These are phyloP conservation scores for Nasonia giraulti DNA, from an alignment of 1,140 invertebrate species.

Conservation along the genomic window DNA sequence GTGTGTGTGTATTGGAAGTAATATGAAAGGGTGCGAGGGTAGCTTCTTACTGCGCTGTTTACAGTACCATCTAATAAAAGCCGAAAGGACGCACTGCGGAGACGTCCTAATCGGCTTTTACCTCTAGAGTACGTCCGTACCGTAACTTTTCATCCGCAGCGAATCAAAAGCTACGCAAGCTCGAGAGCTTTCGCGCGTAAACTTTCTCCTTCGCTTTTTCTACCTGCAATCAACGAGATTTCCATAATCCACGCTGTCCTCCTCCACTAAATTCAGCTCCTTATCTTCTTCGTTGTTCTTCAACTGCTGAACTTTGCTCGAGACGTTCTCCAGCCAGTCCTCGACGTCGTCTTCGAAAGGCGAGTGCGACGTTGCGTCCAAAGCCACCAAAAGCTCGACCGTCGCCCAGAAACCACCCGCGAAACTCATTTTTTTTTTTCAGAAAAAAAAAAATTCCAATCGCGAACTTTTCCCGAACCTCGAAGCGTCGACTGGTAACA, in stretches of 20 bases:
- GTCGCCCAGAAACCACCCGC: slow-evolving; percentile 59
- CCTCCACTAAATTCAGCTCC: neutral
- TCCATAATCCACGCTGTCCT: slow-evolving; percentile 46
- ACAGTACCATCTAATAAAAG: too few species aligned
- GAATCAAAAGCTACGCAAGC: too few species aligned
- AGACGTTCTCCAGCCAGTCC: slow-evolving; percentile 62
- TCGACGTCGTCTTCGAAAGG: slow-evolving; percentile 58
- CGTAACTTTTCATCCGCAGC: too few species aligned
- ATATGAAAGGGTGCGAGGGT: too few species aligned
- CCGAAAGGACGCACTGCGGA: too few species aligned
- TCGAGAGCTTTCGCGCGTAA: neutral
- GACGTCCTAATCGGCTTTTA: too few species aligned
- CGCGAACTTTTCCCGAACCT: neutral
- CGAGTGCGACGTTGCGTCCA: slow-evolving; percentile 39
- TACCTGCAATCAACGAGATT: slow-evolving; percentile 60
- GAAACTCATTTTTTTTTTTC: neutral
- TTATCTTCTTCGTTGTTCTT: neutral
- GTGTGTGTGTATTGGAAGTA: too few species aligned
- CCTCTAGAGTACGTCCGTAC: too few species aligned
- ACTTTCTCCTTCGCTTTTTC: neutral
- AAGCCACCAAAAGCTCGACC: slow-evolving; percentile 59
- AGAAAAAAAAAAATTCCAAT: too few species aligned
- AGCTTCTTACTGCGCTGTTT: too few species aligned
- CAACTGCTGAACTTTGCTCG: slow-evolving; percentile 50
- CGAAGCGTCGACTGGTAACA: neutral